phyloP scores from a whole-genome alignment of 2,113 vertebrate species.

The Equus quagga region DNA sequence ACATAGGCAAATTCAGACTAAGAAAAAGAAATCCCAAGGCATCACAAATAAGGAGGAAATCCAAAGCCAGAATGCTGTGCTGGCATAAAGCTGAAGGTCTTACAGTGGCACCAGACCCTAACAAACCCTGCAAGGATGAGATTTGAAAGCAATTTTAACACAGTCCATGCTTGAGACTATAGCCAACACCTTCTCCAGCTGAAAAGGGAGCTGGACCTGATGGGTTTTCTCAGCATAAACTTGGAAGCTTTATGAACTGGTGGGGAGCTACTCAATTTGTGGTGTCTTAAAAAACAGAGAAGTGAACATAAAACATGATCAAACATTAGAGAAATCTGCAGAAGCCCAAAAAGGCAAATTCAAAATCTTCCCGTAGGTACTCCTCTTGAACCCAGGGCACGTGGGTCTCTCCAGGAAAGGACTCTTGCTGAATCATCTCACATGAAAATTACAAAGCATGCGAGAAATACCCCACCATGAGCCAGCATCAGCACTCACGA shows the following conservation, averaged over 20 bases:
- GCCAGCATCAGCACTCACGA: not conserved
- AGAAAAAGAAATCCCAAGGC: not conserved
- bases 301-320: not conserved
- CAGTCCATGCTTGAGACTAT: not conserved
- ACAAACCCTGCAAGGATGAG: not conserved
- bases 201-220: not conserved
- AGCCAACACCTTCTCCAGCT: not conserved
- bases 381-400: not conserved
- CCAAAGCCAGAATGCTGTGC: not conserved
- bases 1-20: not conserved
- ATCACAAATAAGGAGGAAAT: slow-evolving; percentile 20
- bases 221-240: not conserved
- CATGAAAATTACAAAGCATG: not conserved
- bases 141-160: not conserved
- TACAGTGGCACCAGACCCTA: not conserved
- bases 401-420: not conserved
- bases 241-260: not conserved
- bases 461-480: not conserved
- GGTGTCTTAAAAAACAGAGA: not conserved
- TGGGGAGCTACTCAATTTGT: not conserved
- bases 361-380: not conserved
- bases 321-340: not conserved
- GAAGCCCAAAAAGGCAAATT: not conserved
- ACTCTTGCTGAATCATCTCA: not conserved
- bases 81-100: not conserved